Base-by-base conservation (phyloP, 2,113 vertebrate genomes). In the Arizona elegans region DNA sequence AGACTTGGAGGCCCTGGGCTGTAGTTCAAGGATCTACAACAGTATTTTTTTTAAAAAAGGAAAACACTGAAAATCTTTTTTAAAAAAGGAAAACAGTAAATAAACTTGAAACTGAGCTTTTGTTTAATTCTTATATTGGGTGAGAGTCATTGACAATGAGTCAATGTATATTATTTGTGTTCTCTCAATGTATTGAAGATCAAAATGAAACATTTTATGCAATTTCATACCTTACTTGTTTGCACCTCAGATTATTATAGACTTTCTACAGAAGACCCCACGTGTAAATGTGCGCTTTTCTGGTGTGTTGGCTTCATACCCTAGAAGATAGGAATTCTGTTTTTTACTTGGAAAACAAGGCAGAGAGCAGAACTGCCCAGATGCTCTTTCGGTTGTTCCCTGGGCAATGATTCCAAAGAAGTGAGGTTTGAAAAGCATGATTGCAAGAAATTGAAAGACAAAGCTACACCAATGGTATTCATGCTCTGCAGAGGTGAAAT, bases 1-100 rank as follows among this genome's bases (percentile, higher is more conserved):
- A 54, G 47, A 90, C 11, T 59, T 54, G 38, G 53, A 87, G 81
- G 89, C 56, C 89, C 89, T 54, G n/a, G 26, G 56, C 75, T 93
- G 9, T 85, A 47, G 53, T 87, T 15, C 81, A 90, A 86, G 89
- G 56, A 90, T 87, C 89, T 90, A 89, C 86, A 62, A 93, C 89
- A 93, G 92, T 93, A 93, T 93, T 93, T 93, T 93, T 93, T 93
- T 93, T 70, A 26, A 90, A 87, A 87, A 86, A 93, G 90, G 55
- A 62, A 65, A 90, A 93, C 75, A 85, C 89, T 90, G 87, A 93
- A 86, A 87, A 90, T 33, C 38, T 86, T 81, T 92, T 92, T 90
- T 93, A 3, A 65, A 50, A 92, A 90, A 93, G 89, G 29, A 90
- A 93, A 93, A 93, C 75, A 86, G 86, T 70, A 93, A 93, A 93